Conservation (phyloP, 2,888 invertebrate species). For the Petrophora chlorosata region DNA sequence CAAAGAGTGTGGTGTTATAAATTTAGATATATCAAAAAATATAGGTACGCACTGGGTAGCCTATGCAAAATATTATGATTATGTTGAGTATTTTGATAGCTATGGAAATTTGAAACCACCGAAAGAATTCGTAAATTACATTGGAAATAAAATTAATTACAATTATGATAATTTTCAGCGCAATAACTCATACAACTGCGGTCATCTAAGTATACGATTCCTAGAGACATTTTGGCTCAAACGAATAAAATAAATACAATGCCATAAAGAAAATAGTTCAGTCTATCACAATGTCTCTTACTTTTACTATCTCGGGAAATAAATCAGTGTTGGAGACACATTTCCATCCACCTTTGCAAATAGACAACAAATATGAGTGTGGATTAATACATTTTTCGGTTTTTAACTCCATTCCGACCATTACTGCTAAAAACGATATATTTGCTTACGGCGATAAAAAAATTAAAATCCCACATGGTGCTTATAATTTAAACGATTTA, state of each 20-base stretch:
- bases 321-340: no score
- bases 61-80: conserved; percentile 4
- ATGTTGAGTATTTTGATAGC: conserved; percentile 16
- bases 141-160: background rate
- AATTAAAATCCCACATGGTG: background rate
- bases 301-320: no score
- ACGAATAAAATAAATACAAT: no score
- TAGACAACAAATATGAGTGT: no score
- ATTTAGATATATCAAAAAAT: conserved; percentile 7
- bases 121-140: background rate
- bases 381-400: background rate
- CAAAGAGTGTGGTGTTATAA: conserved; percentile 8
- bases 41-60: conserved; percentile 1
- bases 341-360: no score
- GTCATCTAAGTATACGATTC: no score
- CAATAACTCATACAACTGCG: no score
- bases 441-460: background rate
- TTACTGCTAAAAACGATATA: background rate
- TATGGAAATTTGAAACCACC: conserved; percentile 15
- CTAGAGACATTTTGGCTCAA: no score
- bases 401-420: no score
- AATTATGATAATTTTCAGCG: no score
- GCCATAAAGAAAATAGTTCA: no score
- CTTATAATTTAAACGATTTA: background rate
- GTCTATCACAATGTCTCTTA: no score